Evolutionary conservation across 2,797 vertebrate genomes (phyloP), one percentile per base, ranked within the genome.

Genomic region (Synaphobranchus kaupii): DNA sequence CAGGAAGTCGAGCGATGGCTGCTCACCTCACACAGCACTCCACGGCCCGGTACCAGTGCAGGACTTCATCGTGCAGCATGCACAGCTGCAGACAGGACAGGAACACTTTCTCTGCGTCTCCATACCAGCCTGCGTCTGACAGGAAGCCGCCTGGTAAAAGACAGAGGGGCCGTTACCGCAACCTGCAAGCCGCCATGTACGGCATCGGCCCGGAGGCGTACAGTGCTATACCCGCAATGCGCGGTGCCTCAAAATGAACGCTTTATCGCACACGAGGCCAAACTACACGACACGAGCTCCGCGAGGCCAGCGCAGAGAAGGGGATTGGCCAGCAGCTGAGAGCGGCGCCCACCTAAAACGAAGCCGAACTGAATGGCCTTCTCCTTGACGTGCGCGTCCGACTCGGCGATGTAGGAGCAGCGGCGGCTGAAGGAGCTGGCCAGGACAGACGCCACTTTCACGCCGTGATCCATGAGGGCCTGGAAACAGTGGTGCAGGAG

Each of bases 401-500:
- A 99, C 91, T 99, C 98, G 7, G 98, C 98, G 39, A 99, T 99
- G 93, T 99, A 99, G 44, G 99, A 99, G 92, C 99, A 99, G 91
- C 98, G 94, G 88, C 98, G 97, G 90, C 99, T 99, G 95, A 99
- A 99, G 58, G 99, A 99, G 93, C 98, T 99, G 58, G 99, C 98
- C 92, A 99, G 92, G 25, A 99, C 98, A 6, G 98, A 99, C 88
- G 99, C 98, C 83, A 99, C 98, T 93, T 99, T 99, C 85, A 99
- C 99, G 54, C 99, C 99, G 52, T 99, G 99, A 93, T 99, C 99
- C 99, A 99, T 99, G 89, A 99, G 92, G 84, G 99, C 98, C 94
- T 99, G 99, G 92, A 99, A 99, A 92, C 99, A 99, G 94, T 99
- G 99, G 94, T 99, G 99, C 91, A 99, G 97, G 83, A 99, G 97